These are phyloP conservation scores for Hippocampus barbouri DNA, from an alignment of 2,113 vertebrate genomes.

Conservation along the genomic window DNA sequence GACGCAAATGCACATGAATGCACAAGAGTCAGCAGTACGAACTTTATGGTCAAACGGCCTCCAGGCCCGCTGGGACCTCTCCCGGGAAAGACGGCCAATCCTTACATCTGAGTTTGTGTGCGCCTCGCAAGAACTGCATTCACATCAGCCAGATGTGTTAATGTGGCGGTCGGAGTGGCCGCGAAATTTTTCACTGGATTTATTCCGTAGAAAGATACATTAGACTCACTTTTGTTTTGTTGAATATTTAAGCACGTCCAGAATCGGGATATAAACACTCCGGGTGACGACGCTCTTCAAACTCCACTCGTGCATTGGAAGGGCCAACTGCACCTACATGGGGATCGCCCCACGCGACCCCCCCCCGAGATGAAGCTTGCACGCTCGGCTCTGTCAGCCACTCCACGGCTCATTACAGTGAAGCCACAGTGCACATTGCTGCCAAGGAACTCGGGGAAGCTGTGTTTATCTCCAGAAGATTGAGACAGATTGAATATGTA, in stretches of 20 bases:
- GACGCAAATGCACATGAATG: constrained; percentile 27
- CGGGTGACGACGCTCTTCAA: neutral
- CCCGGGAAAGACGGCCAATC: constrained; percentile 40
- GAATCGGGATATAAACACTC: neutral
- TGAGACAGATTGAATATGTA: constrained; percentile 59
- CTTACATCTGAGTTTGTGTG: constrained; percentile 18
- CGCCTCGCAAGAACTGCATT: constrained; percentile 25
- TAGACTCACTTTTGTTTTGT: no score
- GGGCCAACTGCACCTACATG: constrained; percentile 12
- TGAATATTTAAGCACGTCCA: neutral
- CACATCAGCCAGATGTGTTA: constrained; percentile 31
- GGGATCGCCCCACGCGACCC: neutral
- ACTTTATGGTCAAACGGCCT: constrained; percentile 30
- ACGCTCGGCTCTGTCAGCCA: constrained; percentile 21
- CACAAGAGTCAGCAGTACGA: constrained; percentile 11
- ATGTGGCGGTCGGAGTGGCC: neutral
- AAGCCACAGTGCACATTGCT: constrained; percentile 36
- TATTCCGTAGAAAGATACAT: no score
- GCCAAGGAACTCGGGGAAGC: constrained; percentile 39
- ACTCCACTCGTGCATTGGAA: neutral
- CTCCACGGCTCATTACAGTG: constrained; percentile 35
- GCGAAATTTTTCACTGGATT: no score
- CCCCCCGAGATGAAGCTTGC: constrained; percentile 5
- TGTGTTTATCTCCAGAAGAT: constrained; percentile 57
- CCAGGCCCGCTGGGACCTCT: constrained; percentile 13